phyloP scores from a whole-genome alignment of 2,113 vertebrate genomes.

The Ictidomys tridecemlineatus region DNA sequence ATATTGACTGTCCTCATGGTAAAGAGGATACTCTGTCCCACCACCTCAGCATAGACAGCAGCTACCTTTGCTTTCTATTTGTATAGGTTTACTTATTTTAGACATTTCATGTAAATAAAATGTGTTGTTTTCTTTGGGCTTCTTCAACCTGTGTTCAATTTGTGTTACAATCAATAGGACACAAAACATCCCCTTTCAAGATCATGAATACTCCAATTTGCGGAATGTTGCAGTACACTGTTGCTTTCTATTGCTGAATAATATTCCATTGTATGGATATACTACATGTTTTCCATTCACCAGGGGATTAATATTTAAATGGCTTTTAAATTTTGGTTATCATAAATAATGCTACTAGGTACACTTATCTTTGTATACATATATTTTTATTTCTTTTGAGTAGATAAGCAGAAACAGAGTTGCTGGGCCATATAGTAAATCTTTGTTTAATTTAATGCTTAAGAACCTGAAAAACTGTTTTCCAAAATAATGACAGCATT shows the following conservation, averaged over 20 bases:
- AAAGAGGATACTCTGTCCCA: background rate
- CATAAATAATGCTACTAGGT: background rate
- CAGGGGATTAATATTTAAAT: background rate
- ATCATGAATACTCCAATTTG: no score
- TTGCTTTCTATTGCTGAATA: background rate
- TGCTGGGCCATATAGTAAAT: background rate
- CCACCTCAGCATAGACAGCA: background rate
- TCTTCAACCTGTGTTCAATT: background rate
- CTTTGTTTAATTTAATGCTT: background rate
- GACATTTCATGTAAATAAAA: background rate
- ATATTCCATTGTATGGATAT: background rate
- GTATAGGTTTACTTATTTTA: background rate
- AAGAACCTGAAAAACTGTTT: background rate
- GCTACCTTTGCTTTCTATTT: background rate
- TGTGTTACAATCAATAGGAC: no score
- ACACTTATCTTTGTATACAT: background rate
- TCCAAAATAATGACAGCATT: background rate
- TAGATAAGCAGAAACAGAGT: background rate
- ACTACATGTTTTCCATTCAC: background rate
- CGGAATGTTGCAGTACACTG: no score
- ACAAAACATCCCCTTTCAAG: no score
- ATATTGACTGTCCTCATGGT: no score
- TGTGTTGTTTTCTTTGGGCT: background rate
- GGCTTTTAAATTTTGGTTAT: background rate
- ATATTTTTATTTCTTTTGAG: background rate